Evolutionary conservation across 1,140 invertebrate species (phyloP).

Genomic region (Colletes gigas): DNA sequence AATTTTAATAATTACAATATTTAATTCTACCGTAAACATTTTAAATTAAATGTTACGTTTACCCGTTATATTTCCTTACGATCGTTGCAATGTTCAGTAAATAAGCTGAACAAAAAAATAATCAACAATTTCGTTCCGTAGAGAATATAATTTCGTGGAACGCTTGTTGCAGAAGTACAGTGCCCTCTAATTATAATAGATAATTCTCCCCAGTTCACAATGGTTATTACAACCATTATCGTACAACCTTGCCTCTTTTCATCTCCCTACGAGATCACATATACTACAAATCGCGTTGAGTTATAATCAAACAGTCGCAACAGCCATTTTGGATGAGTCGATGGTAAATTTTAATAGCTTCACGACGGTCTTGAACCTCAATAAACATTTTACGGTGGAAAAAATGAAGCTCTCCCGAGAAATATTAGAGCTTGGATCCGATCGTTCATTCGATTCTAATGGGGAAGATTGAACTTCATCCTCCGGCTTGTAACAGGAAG

Average conservation of each 20-base stretch:
- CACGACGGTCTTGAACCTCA: too few relatives aligned
- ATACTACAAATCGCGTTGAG: neutral
- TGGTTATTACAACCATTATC: neutral
- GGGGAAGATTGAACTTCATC: neutral
- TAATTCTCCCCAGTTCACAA: neutral
- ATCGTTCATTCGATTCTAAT: neutral
- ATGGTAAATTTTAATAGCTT: neutral
- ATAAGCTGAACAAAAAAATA: neutral
- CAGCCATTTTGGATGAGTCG: too few relatives aligned
- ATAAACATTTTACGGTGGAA: neutral
- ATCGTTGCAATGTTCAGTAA: too few relatives aligned
- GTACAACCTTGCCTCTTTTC: neutral
- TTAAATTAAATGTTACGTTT: too few relatives aligned
- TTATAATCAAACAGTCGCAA: neutral
- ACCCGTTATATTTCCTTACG: too few relatives aligned
- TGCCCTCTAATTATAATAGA: slow-evolving; percentile 8
- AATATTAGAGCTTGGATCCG: neutral
- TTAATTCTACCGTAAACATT: too few relatives aligned
- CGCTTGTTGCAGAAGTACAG: neutral
- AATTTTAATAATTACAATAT: too few relatives aligned
- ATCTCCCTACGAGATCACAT: neutral
- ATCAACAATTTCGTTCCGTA: too few relatives aligned
- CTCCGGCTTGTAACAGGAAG: neutral
- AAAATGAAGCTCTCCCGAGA: neutral
- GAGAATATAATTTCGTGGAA: neutral